These are phyloP conservation scores for Hydractinia symbiolongicarpus DNA, from an alignment of 30 jellyfish, hydroid and myxozoan species.

Conservation along the genomic window DNA sequence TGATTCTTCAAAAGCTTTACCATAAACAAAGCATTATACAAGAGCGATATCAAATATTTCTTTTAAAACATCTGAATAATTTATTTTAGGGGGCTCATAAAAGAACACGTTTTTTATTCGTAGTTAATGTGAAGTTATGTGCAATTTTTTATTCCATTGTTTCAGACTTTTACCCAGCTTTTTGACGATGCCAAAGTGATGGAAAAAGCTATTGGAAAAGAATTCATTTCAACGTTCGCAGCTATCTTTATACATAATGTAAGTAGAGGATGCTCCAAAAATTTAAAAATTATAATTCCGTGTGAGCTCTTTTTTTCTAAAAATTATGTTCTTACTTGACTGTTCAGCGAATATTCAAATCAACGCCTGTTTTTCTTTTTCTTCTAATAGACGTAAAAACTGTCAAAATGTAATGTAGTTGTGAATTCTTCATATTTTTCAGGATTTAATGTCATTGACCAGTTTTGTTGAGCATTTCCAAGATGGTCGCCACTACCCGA, in stretches of 20 bases:
- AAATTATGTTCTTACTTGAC: no score
- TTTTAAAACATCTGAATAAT: neutral
- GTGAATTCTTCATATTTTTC: neutral
- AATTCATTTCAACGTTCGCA: neutral
- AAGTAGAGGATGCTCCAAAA: neutral
- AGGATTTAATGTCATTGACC: conserved; percentile 2
- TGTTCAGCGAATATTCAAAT: no score
- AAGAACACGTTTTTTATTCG: neutral
- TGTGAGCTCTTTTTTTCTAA: no score
- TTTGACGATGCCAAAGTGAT: conserved; percentile 7
- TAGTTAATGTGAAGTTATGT: neutral
- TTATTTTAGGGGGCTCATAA: neutral
- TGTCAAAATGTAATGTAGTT: neutral
- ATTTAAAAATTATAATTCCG: neutral
- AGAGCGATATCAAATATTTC: no score
- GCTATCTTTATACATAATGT: neutral
- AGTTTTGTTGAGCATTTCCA: conserved; percentile 5
- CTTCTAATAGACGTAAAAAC: neutral
- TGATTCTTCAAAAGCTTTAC: no score
- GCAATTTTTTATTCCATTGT: neutral
- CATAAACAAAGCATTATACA: no score
- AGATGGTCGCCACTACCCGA: conserved; percentile 22
- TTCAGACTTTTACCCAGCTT: neutral
- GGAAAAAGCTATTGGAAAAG: conserved; percentile 4
- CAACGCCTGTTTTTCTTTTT: no score